Percentiles rank a stretch among this genome's conserved stretches.
phyloP scores from a whole-genome alignment of 1,140 invertebrate genomes.

The Micrasema longulum region DNA sequence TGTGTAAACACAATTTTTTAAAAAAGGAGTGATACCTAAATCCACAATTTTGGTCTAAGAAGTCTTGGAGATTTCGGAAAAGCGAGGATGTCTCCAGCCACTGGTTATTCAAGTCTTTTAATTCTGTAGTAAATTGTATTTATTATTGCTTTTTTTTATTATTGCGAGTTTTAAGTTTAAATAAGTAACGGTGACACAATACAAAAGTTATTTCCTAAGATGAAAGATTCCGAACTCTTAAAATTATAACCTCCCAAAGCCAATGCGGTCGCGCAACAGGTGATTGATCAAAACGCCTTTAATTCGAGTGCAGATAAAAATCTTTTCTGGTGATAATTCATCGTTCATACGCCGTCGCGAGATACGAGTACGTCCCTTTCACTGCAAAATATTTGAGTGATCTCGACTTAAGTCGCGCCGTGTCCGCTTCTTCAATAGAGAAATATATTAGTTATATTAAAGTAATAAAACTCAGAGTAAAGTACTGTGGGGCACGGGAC shows the following conservation, averaged over 20 bases:
- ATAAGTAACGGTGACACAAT: too few relatives aligned
- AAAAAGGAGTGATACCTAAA: too few relatives aligned
- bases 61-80: too few relatives aligned
- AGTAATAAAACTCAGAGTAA: constrained; percentile 38
- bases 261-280: constrained; percentile 33
- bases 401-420: constrained; percentile 35
- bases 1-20: too few relatives aligned
- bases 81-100: too few relatives aligned
- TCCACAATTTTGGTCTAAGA: too few relatives aligned
- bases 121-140: too few relatives aligned
- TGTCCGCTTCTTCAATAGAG: constrained; percentile 43
- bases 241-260: background rate
- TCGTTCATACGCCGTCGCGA: constrained; percentile 8
- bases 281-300: constrained; percentile 36
- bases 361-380: constrained; percentile 28
- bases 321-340: constrained; percentile 27
- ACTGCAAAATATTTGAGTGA: constrained; percentile 45
- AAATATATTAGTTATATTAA: constrained; percentile 46
- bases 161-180: too few relatives aligned
- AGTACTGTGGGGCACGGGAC: constrained; percentile 19
- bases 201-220: constrained; percentile 6
- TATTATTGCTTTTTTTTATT: too few relatives aligned
- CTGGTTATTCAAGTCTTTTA: too few relatives aligned
- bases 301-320: constrained; percentile 44
- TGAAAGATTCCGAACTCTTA: constrained; percentile 15